phyloP scores from a whole-genome alignment of 2,113 vertebrate genomes.

The Pavo muticus region DNA sequence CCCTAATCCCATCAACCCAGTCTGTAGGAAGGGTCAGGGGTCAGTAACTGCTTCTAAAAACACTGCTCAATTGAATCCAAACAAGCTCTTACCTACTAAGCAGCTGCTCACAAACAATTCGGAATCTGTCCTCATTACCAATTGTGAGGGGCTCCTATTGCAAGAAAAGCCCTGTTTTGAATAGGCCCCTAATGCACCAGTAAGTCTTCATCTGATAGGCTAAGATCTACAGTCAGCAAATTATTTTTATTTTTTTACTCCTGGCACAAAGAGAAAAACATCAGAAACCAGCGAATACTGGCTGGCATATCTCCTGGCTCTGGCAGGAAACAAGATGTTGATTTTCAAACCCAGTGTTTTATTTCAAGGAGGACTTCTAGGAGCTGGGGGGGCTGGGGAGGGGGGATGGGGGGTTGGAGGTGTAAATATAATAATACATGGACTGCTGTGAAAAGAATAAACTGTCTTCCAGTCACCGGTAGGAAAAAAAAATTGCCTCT shows the following conservation, averaged over 20 bases:
- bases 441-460: neutral
- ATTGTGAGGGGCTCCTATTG: constrained; percentile 65
- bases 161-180: constrained; percentile 61
- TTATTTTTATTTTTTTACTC: neutral
- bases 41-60: constrained; percentile 87
- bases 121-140: constrained; percentile 66
- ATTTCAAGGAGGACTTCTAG: neutral
- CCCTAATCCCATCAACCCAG: constrained; percentile 86
- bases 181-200: constrained; percentile 22
- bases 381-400: neutral
- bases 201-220: constrained; percentile 23
- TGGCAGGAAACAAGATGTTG: neutral
- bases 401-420: neutral
- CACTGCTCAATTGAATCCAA: constrained; percentile 79
- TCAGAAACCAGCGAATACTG: constrained; percentile 10
- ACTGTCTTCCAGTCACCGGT: neutral
- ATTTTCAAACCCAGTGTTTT: neutral
- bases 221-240: constrained; percentile 28
- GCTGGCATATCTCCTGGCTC: neutral
- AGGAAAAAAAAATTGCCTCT: neutral
- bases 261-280: constrained; percentile 17
- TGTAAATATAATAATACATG: neutral
- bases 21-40: constrained; percentile 83
- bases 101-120: constrained; percentile 74
- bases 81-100: constrained; percentile 71